Evolutionary conservation across 2,888 invertebrate genomes (phyloP).

Genomic region (Nephrotoma guestfalica): DNA sequence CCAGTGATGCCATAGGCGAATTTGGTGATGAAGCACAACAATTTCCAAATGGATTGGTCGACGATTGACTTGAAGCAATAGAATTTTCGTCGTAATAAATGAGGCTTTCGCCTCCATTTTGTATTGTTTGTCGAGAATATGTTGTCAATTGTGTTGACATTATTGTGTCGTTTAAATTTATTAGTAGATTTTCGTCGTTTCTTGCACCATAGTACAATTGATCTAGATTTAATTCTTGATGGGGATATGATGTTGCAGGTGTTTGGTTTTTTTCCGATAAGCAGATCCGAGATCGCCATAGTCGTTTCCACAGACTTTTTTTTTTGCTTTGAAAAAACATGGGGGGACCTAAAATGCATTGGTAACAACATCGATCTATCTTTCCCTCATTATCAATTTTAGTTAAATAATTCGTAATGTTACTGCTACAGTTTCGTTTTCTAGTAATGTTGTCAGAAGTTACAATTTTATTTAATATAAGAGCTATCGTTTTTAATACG

Average conservation of each 20-base stretch:
- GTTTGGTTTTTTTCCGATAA: conserved; percentile 10
- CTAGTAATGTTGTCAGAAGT: conserved; percentile 5
- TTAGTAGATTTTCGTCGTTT: neutral
- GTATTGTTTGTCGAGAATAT: neutral
- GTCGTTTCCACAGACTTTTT: conserved; percentile 17
- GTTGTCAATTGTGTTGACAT: neutral
- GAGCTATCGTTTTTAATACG: neutral
- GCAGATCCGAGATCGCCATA: conserved; percentile 33
- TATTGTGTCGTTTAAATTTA: neutral
- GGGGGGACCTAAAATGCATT: conserved; percentile 33
- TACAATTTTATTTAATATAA: neutral
- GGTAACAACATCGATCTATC: conserved; percentile 35
- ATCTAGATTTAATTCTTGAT: conserved; percentile 16
- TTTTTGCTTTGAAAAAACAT: conserved; percentile 30
- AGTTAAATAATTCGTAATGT: conserved; percentile 6
- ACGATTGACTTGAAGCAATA: neutral
- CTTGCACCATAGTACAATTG: conserved; percentile 14
- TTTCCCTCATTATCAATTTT: conserved; percentile 30
- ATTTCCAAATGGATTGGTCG: neutral
- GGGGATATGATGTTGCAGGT: conserved; percentile 9
- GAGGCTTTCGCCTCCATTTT: neutral
- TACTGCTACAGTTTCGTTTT: conserved; percentile 4
- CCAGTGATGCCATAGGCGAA: conserved; percentile 12
- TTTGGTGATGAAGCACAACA: conserved; percentile 7
- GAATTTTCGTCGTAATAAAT: neutral